A percentile compares a stretch with the other conserved stretches of the same genome.
Evolutionary conservation across 2,113 vertebrate genomes (phyloP).

Genomic region (Ictalurus furcatus): DNA sequence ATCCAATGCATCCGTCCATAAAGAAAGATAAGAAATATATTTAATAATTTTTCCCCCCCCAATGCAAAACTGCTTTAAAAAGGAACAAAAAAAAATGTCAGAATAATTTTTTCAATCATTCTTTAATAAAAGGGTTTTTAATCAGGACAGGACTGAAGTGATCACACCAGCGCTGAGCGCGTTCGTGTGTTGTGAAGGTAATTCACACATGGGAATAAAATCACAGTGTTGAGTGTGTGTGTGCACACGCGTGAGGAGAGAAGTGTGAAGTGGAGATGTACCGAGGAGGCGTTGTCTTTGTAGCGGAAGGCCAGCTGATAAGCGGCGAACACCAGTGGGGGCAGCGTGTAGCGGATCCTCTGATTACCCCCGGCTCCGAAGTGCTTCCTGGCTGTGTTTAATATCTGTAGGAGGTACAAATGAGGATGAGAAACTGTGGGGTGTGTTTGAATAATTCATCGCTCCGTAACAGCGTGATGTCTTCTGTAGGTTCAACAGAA

Average conservation of each 20-base stretch:
- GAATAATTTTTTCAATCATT: not conserved
- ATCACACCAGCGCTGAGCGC: not conserved
- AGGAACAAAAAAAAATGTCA: not conserved
- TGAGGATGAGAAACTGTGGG: constrained; percentile 30
- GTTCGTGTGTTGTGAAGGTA: too few species aligned
- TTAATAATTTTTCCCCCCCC: too few species aligned
- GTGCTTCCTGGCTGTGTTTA: constrained; percentile 96
- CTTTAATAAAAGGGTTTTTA: not conserved
- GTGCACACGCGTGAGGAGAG: not conserved
- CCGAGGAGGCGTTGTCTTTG: constrained; percentile 91
- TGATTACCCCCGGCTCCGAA: constrained; percentile 98
- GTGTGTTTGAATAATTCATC: constrained; percentile 45
- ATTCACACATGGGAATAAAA: too few species aligned
- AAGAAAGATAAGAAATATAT: too few species aligned
- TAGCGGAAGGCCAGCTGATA: constrained; percentile 97
- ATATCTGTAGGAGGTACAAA: constrained; percentile 76
- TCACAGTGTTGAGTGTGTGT: too few species aligned
- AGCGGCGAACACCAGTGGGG: constrained; percentile 92
- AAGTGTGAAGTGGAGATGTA: constrained; percentile 60
- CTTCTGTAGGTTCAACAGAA: constrained; percentile 8
- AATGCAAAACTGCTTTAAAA: not conserved
- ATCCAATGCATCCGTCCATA: not conserved
- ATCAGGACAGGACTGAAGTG: not conserved
- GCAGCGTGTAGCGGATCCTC: constrained; percentile 92
- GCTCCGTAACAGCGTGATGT: constrained; percentile 15